phyloP scores from a whole-genome alignment of 2,797 vertebrate species.

The Hippopotamyrus pictus region DNA sequence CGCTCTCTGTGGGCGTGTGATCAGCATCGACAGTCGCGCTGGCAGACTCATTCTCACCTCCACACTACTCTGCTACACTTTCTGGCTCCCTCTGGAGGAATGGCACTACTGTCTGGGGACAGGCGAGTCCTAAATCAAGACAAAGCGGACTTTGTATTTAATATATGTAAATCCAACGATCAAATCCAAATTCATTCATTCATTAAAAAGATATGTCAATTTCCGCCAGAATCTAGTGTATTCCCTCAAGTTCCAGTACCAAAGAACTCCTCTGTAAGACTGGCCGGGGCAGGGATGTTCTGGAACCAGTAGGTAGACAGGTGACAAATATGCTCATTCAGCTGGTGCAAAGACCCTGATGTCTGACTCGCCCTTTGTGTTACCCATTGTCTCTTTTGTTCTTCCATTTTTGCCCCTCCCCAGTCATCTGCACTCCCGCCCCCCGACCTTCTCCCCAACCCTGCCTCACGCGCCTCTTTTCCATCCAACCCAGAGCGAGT shows the following conservation, averaged over 20 bases:
- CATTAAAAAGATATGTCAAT: background rate
- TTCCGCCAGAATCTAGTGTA: background rate
- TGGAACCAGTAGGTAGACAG: background rate
- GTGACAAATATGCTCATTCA: background rate
- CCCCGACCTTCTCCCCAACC: background rate
- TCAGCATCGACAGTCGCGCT: conserved; percentile 28
- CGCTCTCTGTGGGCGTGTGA: conserved; percentile 35
- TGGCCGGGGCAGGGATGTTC: background rate
- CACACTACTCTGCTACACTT: background rate
- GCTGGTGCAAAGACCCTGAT: background rate
- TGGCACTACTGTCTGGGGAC: background rate
- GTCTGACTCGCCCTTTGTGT: background rate
- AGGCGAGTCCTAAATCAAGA: background rate
- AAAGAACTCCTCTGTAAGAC: background rate
- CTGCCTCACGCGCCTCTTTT: background rate
- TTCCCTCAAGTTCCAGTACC: background rate
- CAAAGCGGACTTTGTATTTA: background rate
- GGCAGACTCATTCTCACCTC: background rate
- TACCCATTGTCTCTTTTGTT: background rate
- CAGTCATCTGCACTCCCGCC: background rate
- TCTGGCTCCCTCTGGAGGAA: background rate
- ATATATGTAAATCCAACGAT: background rate
- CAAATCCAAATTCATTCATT: background rate
- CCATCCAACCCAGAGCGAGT: background rate
- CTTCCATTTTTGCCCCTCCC: background rate